These are phyloP conservation scores for Galerucella calmariensis DNA, from an alignment of 2,888 invertebrate genomes.

Conservation along the genomic window DNA sequence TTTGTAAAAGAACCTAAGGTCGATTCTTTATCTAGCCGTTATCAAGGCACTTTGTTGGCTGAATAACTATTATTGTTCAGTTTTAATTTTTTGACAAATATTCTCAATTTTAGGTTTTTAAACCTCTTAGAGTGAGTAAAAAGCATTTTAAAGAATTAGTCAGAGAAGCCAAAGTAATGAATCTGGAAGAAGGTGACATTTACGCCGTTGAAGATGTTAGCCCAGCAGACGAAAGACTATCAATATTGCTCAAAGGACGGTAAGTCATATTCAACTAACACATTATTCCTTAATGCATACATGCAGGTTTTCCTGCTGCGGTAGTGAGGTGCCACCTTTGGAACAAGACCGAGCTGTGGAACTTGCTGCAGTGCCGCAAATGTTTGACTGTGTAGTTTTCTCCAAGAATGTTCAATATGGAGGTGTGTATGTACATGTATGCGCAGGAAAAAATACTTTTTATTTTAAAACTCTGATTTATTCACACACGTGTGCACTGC, in stretches of 20 bases:
- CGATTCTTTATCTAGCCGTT: neutral
- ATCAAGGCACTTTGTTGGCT: neutral
- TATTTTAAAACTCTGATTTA: no score
- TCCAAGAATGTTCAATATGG: no score
- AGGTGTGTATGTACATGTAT: no score
- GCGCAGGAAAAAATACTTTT: no score
- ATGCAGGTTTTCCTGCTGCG: no score
- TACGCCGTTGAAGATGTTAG: slow-evolving; percentile 85
- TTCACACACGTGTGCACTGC: no score
- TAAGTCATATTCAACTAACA: slow-evolving; percentile 65
- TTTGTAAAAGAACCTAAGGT: neutral
- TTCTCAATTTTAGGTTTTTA: slow-evolving; percentile 69
- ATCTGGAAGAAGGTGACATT: slow-evolving; percentile 78
- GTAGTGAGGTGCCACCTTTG: no score
- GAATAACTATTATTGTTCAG: neutral
- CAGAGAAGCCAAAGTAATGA: slow-evolving; percentile 76
- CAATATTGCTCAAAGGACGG: slow-evolving; percentile 86
- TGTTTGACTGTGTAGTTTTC: no score
- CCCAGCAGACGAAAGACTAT: slow-evolving; percentile 81
- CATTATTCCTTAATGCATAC: slow-evolving; percentile 5
- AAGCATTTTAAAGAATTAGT: slow-evolving; percentile 84
- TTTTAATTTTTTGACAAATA: neutral
- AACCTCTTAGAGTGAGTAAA: slow-evolving; percentile 82
- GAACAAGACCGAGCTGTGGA: no score
- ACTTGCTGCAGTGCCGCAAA: no score